Percentiles rank a stretch among this genome's conserved stretches.
Conservation (phyloP, 2,888 invertebrate species). For the Strigamia transsilvanica region DNA sequence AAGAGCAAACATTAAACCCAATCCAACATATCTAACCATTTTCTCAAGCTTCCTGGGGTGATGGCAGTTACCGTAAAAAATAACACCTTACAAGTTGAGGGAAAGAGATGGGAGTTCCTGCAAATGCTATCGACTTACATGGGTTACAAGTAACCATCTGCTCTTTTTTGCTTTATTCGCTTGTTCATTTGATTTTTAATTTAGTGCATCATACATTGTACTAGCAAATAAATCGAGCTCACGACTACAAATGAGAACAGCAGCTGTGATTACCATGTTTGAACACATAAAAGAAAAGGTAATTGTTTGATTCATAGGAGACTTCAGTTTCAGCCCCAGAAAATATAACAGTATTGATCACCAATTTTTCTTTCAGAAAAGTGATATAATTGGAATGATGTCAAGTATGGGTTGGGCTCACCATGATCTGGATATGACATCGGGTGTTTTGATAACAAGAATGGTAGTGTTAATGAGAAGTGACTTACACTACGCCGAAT, state of each 20-base stretch:
- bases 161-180: too few relatives aligned
- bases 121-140: background rate
- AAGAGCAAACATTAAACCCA: background rate
- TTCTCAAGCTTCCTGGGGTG: background rate
- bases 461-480: background rate
- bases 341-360: too few relatives aligned
- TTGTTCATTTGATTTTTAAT: too few relatives aligned
- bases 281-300: too few relatives aligned
- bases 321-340: too few relatives aligned
- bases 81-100: background rate
- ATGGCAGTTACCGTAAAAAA: background rate
- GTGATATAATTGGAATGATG: background rate
- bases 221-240: too few relatives aligned
- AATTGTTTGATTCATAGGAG: too few relatives aligned
- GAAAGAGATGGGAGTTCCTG: background rate
- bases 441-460: background rate
- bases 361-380: background rate
- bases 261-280: too few relatives aligned
- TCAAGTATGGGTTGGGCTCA: background rate
- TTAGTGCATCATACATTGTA: too few relatives aligned
- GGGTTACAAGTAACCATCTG: background rate
- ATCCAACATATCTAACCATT: background rate
- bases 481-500: background rate
- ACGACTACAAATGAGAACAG: too few relatives aligned
- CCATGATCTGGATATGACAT: background rate